Evolutionary conservation across 2,888 invertebrate species (phyloP).

Genomic region (Rhamnusium bicolor): DNA sequence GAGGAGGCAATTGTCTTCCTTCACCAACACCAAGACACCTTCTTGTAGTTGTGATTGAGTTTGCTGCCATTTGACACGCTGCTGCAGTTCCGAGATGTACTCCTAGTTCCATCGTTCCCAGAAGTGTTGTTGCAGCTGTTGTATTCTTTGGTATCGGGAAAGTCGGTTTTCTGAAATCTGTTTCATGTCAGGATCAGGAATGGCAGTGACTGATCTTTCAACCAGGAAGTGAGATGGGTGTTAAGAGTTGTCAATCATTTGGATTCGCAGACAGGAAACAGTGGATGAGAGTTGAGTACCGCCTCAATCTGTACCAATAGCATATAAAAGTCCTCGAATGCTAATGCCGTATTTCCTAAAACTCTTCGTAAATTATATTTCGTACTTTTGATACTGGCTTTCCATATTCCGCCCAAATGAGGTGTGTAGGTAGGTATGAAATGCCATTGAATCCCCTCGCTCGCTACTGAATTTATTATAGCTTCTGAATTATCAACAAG

Average conservation of each 20-base stretch:
- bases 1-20: too few species aligned
- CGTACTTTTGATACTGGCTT: slow-evolving; percentile 13
- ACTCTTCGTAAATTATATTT: slow-evolving; percentile 9
- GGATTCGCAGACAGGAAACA: slow-evolving; percentile 6
- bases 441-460: background rate
- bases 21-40: too few species aligned
- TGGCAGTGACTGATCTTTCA: background rate
- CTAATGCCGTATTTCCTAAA: background rate
- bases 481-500: background rate
- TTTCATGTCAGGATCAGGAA: slow-evolving; percentile 4
- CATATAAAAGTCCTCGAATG: slow-evolving; percentile 29
- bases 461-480: background rate
- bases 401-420: slow-evolving; percentile 24
- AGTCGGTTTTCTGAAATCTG: slow-evolving; percentile 12
- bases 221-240: slow-evolving; percentile 22
- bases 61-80: slow-evolving; percentile 12
- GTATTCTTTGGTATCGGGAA: background rate
- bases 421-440: slow-evolving; percentile 9
- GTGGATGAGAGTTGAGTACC: too few species aligned
- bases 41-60: background rate
- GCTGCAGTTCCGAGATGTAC: too few species aligned
- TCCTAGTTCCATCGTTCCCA: slow-evolving; percentile 22
- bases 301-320: slow-evolving; percentile 18
- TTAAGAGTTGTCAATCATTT: background rate
- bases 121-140: slow-evolving; percentile 24